Evolutionary conservation across 2,797 vertebrate species (phyloP).

Genomic region (Ataeniobius toweri): DNA sequence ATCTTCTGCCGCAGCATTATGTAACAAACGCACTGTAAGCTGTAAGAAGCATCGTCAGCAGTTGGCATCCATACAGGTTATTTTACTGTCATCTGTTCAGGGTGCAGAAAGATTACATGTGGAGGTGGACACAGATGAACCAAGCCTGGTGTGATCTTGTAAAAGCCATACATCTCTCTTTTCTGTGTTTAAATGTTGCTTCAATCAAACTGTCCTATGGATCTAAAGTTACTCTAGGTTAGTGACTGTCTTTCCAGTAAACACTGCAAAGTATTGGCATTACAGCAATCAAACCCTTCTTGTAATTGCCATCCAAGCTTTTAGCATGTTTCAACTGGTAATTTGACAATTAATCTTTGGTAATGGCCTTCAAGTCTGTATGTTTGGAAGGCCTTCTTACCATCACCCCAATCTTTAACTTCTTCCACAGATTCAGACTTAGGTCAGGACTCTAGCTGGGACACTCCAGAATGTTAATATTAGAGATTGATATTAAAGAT

Average conservation of each 20-base stretch:
- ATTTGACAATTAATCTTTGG: background rate
- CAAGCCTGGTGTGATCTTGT: conserved; percentile 28
- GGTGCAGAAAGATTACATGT: background rate
- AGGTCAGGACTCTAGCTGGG: background rate
- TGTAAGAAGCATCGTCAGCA: conserved; percentile 19
- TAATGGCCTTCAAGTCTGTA: background rate
- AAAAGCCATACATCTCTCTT: background rate
- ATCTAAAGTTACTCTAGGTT: background rate
- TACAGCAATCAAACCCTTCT: background rate
- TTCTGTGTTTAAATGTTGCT: background rate
- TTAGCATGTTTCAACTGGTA: background rate
- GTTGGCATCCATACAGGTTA: conserved; percentile 4
- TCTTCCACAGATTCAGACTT: background rate
- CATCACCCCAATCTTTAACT: background rate
- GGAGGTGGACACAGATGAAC: conserved; percentile 13
- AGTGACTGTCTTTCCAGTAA: background rate
- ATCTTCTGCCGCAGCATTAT: conserved; percentile 29
- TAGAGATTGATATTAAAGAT: too few species aligned
- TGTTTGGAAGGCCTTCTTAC: background rate
- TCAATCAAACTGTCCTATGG: background rate
- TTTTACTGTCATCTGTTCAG: conserved; percentile 15
- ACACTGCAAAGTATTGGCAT: background rate
- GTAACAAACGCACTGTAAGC: conserved; percentile 25
- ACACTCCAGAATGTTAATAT: background rate
- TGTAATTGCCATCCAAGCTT: background rate